Conservation (phyloP, 2,797 vertebrate species). For the Bryconaethiops microstoma region DNA sequence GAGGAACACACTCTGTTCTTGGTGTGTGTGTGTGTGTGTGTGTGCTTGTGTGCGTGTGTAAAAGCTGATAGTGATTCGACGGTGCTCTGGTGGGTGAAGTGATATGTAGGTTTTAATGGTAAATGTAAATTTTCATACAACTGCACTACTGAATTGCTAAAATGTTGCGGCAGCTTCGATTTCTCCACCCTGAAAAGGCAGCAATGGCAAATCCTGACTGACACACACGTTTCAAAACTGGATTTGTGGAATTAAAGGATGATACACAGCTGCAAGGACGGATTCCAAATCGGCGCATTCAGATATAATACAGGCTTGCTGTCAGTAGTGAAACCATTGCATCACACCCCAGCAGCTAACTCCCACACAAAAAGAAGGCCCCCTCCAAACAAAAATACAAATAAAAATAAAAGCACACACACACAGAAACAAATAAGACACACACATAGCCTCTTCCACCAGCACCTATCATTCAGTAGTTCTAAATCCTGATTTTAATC, state of each 20-base stretch:
- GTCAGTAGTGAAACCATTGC: constrained; percentile 3
- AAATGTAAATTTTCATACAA: constrained; percentile 23
- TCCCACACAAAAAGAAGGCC: constrained; percentile 23
- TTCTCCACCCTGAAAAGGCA: not conserved
- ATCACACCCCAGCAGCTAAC: constrained; percentile 43
- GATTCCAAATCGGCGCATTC: constrained; percentile 11
- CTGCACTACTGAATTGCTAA: not conserved
- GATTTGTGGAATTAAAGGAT: constrained; percentile 24
- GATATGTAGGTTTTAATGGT: constrained; percentile 34
- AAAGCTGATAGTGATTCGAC: not conserved
- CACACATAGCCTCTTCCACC: not conserved
- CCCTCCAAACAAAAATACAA: constrained; percentile 28
- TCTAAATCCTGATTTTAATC: not conserved
- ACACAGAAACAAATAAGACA: not conserved
- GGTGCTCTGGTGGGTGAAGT: constrained; percentile 20
- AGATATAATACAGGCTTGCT: constrained; percentile 7
- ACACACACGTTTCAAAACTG: constrained; percentile 20
- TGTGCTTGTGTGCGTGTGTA: not conserved
- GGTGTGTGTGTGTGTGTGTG: constrained; percentile 25
- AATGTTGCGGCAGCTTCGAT: not conserved
- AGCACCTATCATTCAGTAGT: not conserved
- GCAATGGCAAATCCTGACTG: constrained; percentile 11
- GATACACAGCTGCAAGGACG: constrained; percentile 17
- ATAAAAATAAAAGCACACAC: not conserved
- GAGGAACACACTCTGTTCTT: constrained; percentile 36